Base-by-base conservation (phyloP, 2,888 invertebrate genomes). In the Elegia similella region DNA sequence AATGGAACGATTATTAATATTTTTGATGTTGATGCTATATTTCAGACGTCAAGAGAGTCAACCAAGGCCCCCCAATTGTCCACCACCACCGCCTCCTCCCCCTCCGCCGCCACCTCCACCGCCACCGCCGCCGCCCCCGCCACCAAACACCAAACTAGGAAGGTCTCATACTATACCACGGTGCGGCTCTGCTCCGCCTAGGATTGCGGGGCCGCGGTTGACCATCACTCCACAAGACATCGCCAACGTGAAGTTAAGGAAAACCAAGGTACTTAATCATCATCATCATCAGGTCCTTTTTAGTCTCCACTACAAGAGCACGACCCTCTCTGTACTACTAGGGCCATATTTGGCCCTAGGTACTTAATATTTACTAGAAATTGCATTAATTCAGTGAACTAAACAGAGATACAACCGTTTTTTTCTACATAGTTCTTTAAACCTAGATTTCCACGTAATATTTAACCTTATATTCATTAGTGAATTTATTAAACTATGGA, bases 181-280 rank as follows among this genome's bases (percentile, higher is more conserved):
- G 2, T 86, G 87, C 61, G 88, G 87, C 0, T 88, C 90, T 0
- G 90, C 89, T 0, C 90, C 90, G 0, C 82, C 86, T 0, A 70
- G 87, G 58, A 81, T 82, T 38, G 64, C 73, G 0, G 82, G 73
- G 7, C 89, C 87, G 0, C 72, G 89, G 30, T 72, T 88, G 10
- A 76, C 89, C 1, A 91, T 91, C 62, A 91, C 90, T 5, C 90
- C 91, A 5, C 81, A 90, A 57, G 90, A 91, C 57, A 90, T 91
- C 3, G 90, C 90, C 7, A 90, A 88, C 62, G 90, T 91, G 13
- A 91, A 90, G 62, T 68, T 91, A 54, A 80, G 89, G 60, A 91
- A 88, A 70, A 74, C 89, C 15, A 88, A 83, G 85, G 90, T 88
- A 65, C n/a, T n/a, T n/a, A n/a, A n/a, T n/a, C n/a, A n/a, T n/a